Conservation (phyloP, 2,888 invertebrate genomes). For the Meta bourneti region DNA sequence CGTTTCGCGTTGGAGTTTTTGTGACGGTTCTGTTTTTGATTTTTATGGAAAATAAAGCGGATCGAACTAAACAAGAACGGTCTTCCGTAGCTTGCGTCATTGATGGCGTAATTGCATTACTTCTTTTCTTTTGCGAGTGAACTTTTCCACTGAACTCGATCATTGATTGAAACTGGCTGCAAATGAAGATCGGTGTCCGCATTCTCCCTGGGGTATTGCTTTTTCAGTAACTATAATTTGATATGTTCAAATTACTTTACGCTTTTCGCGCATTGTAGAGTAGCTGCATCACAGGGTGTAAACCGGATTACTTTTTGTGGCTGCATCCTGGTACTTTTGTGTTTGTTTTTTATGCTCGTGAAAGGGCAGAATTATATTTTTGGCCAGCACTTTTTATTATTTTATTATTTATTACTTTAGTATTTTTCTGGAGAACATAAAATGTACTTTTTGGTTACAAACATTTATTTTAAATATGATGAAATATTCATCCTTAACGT, state of each 20-base stretch:
- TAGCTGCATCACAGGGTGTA: neutral
- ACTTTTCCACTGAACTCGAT: neutral
- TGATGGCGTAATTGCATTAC: slow-evolving; percentile 2
- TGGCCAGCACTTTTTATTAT: no score
- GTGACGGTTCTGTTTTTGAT: no score
- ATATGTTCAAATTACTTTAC: slow-evolving; percentile 8
- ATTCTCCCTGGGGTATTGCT: slow-evolving; percentile 10
- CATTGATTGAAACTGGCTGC: neutral
- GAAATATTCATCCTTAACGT: no score
- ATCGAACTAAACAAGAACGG: neutral
- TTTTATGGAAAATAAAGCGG: neutral
- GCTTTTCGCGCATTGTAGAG: slow-evolving; percentile 5
- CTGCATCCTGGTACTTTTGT: no score
- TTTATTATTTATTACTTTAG: no score
- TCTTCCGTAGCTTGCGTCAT: neutral
- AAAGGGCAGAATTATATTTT: no score
- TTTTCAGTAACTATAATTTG: neutral
- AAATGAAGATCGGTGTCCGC: slow-evolving; percentile 24
- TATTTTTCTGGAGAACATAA: no score
- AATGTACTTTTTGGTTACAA: no score
- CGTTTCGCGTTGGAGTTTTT: no score
- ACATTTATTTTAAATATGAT: no score
- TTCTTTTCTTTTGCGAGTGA: neutral
- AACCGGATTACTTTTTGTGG: neutral
- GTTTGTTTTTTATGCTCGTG: no score